phyloP scores from a whole-genome alignment of 2,888 invertebrate genomes.

The Empis livida region DNA sequence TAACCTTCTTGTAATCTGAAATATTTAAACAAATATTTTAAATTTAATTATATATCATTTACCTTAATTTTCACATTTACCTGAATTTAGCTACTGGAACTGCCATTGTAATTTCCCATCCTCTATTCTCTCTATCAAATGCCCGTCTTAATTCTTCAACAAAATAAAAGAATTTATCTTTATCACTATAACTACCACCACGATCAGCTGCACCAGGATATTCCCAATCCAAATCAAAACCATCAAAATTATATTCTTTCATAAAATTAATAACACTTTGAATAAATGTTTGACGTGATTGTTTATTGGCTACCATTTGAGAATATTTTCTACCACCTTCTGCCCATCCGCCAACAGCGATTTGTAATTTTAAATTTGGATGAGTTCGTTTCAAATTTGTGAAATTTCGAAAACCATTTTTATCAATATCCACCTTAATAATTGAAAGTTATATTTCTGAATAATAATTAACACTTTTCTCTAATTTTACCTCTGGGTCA shows the following conservation, averaged over 20 bases:
- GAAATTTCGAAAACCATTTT: constrained; percentile 67
- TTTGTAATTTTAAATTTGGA: constrained; percentile 60
- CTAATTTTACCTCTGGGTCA: constrained; percentile 54
- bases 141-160: constrained; percentile 70
- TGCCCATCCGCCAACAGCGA: constrained; percentile 85
- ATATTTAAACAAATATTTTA: no score
- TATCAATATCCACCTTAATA: constrained; percentile 52
- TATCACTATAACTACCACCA: constrained; percentile 72
- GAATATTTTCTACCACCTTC: constrained; percentile 84
- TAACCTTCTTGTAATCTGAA: constrained; percentile 80
- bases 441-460: neutral
- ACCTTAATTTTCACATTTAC: constrained; percentile 7
- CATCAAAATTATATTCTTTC: constrained; percentile 66
- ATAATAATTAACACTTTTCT: constrained; percentile 1
- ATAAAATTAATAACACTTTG: constrained; percentile 64
- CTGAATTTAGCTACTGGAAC: constrained; percentile 79
- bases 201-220: constrained; percentile 81
- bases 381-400: constrained; percentile 54
- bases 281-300: constrained; percentile 56
- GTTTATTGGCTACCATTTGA: constrained; percentile 58
- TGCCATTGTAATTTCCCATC: constrained; percentile 83
- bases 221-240: constrained; percentile 83
- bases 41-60: no score
- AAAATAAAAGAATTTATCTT: constrained; percentile 67
- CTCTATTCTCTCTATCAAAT: constrained; percentile 57